These are phyloP conservation scores for Onychomys torridus DNA, from an alignment of 2,797 vertebrate genomes.

Conservation along the genomic window DNA sequence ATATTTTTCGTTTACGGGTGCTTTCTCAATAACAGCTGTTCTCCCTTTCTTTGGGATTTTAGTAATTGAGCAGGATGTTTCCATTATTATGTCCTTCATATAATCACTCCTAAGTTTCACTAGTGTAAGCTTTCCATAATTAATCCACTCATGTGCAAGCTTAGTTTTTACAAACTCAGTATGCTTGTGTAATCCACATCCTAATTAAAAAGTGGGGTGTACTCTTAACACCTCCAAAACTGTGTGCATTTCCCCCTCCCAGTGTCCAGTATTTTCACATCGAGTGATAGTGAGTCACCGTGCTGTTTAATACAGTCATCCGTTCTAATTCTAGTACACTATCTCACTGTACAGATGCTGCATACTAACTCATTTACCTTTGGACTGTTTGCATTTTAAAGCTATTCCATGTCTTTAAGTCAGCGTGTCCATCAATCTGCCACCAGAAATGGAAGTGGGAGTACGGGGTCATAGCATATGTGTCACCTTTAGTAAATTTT, in stretches of 20 bases:
- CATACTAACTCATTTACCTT: background rate
- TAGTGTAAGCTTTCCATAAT: conserved; percentile 18
- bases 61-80: conserved; percentile 54
- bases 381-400: conserved; percentile 7
- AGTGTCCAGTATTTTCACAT: background rate
- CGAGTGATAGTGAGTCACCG: background rate
- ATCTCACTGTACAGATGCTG: background rate
- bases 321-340: background rate
- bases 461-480: background rate
- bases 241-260: background rate
- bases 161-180: conserved; percentile 53
- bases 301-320: background rate
- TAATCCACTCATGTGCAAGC: background rate
- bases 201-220: conserved; percentile 33
- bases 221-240: background rate
- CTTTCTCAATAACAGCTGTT: conserved; percentile 40
- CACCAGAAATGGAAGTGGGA: background rate
- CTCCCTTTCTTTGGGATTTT: conserved; percentile 39
- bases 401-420: background rate
- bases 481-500: background rate
- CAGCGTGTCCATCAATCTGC: background rate
- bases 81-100: background rate
- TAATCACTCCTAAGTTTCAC: conserved; percentile 27
- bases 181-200: background rate
- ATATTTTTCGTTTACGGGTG: conserved; percentile 8